phyloP scores from a whole-genome alignment of 2,888 invertebrate species.

The Idaea dimidiata region DNA sequence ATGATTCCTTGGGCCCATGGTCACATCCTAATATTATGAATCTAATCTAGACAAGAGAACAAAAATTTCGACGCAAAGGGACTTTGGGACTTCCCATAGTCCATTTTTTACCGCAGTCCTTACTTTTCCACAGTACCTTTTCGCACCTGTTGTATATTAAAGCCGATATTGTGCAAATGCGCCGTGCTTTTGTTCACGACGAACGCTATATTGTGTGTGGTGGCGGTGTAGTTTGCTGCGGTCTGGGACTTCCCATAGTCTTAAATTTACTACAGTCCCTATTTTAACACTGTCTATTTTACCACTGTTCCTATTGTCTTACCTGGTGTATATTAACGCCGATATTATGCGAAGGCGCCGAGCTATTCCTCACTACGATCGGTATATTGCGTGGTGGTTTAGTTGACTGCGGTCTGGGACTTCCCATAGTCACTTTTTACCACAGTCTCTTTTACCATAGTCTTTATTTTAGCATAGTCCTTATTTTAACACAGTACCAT shows the following conservation, averaged over 20 bases:
- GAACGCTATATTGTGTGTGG: conserved; percentile 84
- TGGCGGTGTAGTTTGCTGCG: conserved; percentile 57
- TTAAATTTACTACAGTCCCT: conserved; percentile 61
- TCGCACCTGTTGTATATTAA: conserved; percentile 80
- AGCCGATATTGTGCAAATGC: conserved; percentile 83
- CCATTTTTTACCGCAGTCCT: too few species aligned
- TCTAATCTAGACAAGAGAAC: too few species aligned
- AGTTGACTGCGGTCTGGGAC: too few species aligned
- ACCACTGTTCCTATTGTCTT: not conserved
- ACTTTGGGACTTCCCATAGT: too few species aligned
- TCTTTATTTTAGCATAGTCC: too few species aligned
- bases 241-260: conserved; percentile 54
- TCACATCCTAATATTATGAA: too few species aligned
- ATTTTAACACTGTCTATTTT: too few species aligned
- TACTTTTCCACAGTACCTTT: not conserved
- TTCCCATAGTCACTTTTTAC: too few species aligned
- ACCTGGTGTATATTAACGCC: conserved; percentile 84
- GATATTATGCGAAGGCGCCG: conserved; percentile 83
- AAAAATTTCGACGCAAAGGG: too few species aligned
- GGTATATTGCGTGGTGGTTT: conserved; percentile 74
- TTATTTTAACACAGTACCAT: too few species aligned
- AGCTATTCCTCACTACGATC: conserved; percentile 82
- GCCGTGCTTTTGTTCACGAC: conserved; percentile 82
- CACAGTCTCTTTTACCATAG: too few species aligned
- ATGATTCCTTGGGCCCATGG: too few species aligned